A percentile compares a stretch with the other conserved stretches of the same genome.
These are phyloP conservation scores for Hypomecis atomaria DNA, from an alignment of 2,888 invertebrate species.

Conservation along the genomic window DNA sequence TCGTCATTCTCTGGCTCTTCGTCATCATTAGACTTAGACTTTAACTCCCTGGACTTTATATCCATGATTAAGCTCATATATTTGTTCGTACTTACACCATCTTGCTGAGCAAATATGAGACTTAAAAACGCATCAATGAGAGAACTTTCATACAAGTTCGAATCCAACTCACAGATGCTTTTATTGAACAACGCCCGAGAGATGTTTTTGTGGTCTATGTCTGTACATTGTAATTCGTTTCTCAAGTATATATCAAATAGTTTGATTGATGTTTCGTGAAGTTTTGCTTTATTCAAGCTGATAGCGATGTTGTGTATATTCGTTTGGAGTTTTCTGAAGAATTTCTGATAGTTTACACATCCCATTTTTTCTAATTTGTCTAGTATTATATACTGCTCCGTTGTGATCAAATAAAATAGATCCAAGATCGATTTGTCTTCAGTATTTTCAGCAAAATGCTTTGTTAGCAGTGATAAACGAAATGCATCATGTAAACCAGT, in stretches of 20 bases:
- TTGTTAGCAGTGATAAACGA: conserved; percentile 62
- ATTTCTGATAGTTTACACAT: conserved; percentile 66
- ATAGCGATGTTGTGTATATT: conserved; percentile 74
- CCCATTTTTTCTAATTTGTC: conserved; percentile 51
- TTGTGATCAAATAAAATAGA: conserved; percentile 48
- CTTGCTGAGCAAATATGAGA: conserved; percentile 57
- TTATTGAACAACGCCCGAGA: conserved; percentile 72
- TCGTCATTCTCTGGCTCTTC: conserved; percentile 42
- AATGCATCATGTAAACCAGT: conserved; percentile 68
- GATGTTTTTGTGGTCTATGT: conserved; percentile 61
- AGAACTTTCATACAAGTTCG: conserved; percentile 58
- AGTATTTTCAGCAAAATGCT: conserved; percentile 52
- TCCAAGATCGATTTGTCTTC: conserved; percentile 50
- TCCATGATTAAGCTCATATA: conserved; percentile 74
- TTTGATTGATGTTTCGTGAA: conserved; percentile 63
- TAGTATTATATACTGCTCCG: conserved; percentile 60
- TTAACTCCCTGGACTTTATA: conserved; percentile 68
- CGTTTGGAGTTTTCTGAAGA: conserved; percentile 64
- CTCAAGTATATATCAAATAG: conserved; percentile 67
- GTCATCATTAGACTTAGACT: conserved; percentile 44
- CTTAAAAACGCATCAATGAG: conserved; percentile 67
- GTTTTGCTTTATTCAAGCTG: conserved; percentile 58
- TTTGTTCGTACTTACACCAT: conserved; percentile 61
- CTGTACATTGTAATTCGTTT: conserved; percentile 56
- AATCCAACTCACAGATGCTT: conserved; percentile 72